phyloP scores from a whole-genome alignment of 2,888 invertebrate species.

The Fragum sueziense region DNA sequence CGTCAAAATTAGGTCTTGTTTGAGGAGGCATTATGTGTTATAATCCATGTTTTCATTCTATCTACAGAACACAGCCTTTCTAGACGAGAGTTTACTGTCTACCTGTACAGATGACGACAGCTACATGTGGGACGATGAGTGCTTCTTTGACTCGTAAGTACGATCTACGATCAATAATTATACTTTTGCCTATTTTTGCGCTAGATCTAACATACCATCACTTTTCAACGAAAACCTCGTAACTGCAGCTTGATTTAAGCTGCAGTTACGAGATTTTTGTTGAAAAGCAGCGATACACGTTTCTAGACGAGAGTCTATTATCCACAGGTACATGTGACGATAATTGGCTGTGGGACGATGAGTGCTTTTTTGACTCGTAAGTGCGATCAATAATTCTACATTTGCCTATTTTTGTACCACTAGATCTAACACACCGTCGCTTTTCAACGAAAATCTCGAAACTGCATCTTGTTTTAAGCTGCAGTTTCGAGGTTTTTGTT shows the following conservation, averaged over 20 bases:
- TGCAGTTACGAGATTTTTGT: too few relatives aligned
- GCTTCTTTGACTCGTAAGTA: conserved; percentile 44
- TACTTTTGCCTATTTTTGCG: background rate
- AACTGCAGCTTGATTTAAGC: too few relatives aligned
- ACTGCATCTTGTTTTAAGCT: too few relatives aligned
- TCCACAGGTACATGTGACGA: conserved; percentile 20
- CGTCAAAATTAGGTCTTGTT: too few relatives aligned
- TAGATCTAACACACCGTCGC: too few relatives aligned
- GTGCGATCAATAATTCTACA: too few relatives aligned
- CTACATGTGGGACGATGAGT: conserved; percentile 56
- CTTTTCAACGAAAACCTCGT: too few relatives aligned
- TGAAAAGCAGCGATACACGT: conserved; percentile 37
- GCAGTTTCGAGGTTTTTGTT: too few relatives aligned
- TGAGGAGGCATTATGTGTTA: too few relatives aligned
- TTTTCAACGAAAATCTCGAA: too few relatives aligned
- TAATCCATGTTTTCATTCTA: too few relatives aligned
- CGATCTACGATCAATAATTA: background rate
- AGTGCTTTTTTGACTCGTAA: conserved; percentile 46
- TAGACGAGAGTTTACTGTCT: conserved; percentile 25
- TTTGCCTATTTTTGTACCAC: too few relatives aligned
- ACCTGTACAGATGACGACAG: conserved; percentile 31
- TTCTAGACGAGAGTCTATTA: conserved; percentile 34
- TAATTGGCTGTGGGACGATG: conserved; percentile 55
- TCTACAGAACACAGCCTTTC: conserved; percentile 51
- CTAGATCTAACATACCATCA: background rate